A percentile compares a stretch with the other conserved stretches of the same genome.
Evolutionary conservation across 2,113 vertebrate species (phyloP).

Genomic region (Petrocephalus microphthalmus): DNA sequence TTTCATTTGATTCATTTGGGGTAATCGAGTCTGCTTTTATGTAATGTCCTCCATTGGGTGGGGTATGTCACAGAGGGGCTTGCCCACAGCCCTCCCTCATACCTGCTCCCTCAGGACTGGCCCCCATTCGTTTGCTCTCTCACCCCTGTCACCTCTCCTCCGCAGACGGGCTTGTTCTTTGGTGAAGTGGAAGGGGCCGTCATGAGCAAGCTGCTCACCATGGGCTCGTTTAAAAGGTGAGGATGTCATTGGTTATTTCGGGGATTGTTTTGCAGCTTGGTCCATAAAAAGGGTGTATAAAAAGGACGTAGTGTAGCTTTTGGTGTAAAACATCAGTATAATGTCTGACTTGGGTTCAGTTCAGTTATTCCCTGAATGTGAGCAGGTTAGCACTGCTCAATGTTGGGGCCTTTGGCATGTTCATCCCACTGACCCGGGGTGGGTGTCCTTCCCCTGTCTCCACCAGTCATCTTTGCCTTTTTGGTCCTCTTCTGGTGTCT

Average conservation of each 20-base stretch:
- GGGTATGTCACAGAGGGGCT: not conserved
- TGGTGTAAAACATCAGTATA: not conserved
- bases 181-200: constrained; percentile 93
- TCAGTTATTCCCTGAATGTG: not conserved
- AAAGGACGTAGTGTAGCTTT: not conserved
- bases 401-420: not conserved
- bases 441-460: not conserved
- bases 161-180: constrained; percentile 91
- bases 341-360: not conserved
- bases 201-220: constrained; percentile 91
- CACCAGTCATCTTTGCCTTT: not conserved
- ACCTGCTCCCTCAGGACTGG: not conserved
- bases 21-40: not conserved
- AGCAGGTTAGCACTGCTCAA: not conserved
- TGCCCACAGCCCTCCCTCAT: constrained; percentile 25
- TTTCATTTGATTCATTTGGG: not conserved
- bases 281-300: too few relatives aligned
- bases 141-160: constrained; percentile 3
- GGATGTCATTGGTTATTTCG: constrained; percentile 21
- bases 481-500: not conserved
- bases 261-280: not conserved
- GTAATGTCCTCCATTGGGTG: not conserved
- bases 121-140: not conserved
- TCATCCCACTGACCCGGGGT: not conserved
- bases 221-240: constrained; percentile 98